A percentile compares a stretch with the other conserved stretches of the same genome.
These are phyloP conservation scores for Euphonia xanthogaster DNA, from an alignment of 2,797 vertebrate genomes.

Conservation along the genomic window DNA sequence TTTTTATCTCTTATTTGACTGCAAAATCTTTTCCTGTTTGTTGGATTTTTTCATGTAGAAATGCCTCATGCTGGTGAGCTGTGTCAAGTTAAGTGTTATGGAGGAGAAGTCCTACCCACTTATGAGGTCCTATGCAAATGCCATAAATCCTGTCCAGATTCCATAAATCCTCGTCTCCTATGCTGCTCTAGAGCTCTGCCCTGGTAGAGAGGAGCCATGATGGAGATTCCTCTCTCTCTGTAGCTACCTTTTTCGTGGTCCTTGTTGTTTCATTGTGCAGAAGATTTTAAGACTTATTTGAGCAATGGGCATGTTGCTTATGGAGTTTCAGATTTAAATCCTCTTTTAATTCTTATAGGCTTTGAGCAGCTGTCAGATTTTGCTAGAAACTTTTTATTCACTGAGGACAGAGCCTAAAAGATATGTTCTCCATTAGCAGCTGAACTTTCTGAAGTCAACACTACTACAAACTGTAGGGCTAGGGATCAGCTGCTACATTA, in stretches of 20 bases:
- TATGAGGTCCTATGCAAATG: not conserved
- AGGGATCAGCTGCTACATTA: not conserved
- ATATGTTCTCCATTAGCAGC: not conserved
- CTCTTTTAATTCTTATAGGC: not conserved
- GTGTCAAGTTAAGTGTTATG: not conserved
- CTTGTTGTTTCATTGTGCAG: not conserved
- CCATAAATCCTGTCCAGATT: not conserved
- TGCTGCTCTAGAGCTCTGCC: not conserved
- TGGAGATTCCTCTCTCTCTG: not conserved
- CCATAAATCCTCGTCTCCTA: not conserved
- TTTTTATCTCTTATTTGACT: not conserved
- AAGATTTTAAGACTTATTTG: not conserved
- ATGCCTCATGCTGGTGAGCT: not conserved
- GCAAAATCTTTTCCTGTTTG: not conserved
- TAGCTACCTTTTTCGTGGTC: not conserved
- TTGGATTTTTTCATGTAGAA: not conserved
- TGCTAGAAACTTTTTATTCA: not conserved
- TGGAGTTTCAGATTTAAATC: not conserved
- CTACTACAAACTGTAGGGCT: not conserved
- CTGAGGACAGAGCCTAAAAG: not conserved
- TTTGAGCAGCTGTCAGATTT: not conserved
- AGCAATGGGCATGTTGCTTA: not conserved
- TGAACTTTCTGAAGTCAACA: not conserved
- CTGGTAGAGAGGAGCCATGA: not conserved
- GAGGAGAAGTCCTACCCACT: not conserved